Percentiles rank a stretch among this genome's conserved stretches.
Conservation (phyloP, 1,140 invertebrate genomes). For the Panagrolaimus sp. region DNA sequence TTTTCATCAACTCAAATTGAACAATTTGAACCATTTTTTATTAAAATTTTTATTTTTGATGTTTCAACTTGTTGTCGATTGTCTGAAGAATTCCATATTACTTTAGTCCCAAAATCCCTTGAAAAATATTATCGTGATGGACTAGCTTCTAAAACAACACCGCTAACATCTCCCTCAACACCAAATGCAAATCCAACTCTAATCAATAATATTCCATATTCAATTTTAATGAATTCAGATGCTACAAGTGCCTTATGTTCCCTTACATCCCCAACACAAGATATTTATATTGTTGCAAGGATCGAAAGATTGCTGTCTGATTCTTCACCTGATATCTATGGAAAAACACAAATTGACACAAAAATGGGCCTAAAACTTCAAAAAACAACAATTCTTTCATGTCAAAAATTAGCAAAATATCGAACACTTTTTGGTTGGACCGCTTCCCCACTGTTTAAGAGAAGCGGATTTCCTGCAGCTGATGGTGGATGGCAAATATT, state of each 20-base stretch:
- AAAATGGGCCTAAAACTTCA: conserved; percentile 29
- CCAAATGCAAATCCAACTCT: neutral
- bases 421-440: conserved; percentile 40
- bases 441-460: conserved; percentile 23
- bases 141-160: neutral
- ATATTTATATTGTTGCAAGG: conserved; percentile 32
- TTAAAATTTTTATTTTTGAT: conserved; percentile 40
- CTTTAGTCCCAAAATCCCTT: neutral
- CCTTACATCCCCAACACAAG: conserved; percentile 23
- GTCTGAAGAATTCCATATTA: conserved; percentile 34
- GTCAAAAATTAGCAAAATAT: conserved; percentile 24
- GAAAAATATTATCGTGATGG: neutral
- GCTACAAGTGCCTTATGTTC: conserved; percentile 27
- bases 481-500: neutral
- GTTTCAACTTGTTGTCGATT: conserved; percentile 22
- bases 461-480: neutral
- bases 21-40: conserved; percentile 45
- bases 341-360: conserved; percentile 23
- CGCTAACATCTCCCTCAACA: conserved; percentile 5
- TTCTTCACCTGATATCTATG: conserved; percentile 30
- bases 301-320: conserved; percentile 41
- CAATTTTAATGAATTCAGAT: conserved; percentile 1
- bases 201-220: conserved; percentile 5
- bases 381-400: conserved; percentile 27
- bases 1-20: neutral